Base-by-base conservation (phyloP, 2,888 invertebrate genomes). In the Pomacea canaliculata region DNA sequence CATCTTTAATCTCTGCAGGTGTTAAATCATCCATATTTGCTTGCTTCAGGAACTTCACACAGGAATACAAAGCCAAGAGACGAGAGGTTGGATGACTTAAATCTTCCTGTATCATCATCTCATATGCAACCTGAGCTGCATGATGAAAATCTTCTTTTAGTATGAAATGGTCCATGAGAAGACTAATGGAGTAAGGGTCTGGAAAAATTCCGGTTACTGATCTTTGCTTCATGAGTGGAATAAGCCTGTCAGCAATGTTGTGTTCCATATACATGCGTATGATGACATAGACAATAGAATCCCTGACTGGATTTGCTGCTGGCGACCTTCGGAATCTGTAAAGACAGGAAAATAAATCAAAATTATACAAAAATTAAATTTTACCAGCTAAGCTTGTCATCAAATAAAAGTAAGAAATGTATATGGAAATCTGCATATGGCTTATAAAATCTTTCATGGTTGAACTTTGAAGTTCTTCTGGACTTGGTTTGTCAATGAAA, bases 31-130 rank as follows among this genome's bases (percentile, higher is more conserved):
- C 75, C 16, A 80, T 77, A 7, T 80, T 77, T 19, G 76, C 48
- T 49, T 81, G 70, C 13, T 81, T 51, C 59, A 83, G 90, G 89
- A 94, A 95, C 85, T 94, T 94, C 83, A 94, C 94, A 89, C 95
- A 95, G 51, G 96, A 94, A 90, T 95, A 94, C 65, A 96, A 89
- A 59, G 94, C 93, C 69, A 97, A 91, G 59, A 93, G 91, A 82
- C 93, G 93, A 7, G 94, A 93, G 37, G 97, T 92, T 7, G 94
- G 93, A 92, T 96, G 94, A 18, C 92, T 92, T 84, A 94, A 94
- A 85, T 97, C 96, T 92, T 97, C 97, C 91, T 98, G 97, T 51
- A 97, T 91, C 96, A 97, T 96, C 78, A 96, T 91, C 77, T 96
- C 92, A 76, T 93, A 93, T 0, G 96, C 96, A 23, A 96, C 92